Evolutionary conservation across 2,797 vertebrate genomes (phyloP).

Genomic region (Varecia variegata): DNA sequence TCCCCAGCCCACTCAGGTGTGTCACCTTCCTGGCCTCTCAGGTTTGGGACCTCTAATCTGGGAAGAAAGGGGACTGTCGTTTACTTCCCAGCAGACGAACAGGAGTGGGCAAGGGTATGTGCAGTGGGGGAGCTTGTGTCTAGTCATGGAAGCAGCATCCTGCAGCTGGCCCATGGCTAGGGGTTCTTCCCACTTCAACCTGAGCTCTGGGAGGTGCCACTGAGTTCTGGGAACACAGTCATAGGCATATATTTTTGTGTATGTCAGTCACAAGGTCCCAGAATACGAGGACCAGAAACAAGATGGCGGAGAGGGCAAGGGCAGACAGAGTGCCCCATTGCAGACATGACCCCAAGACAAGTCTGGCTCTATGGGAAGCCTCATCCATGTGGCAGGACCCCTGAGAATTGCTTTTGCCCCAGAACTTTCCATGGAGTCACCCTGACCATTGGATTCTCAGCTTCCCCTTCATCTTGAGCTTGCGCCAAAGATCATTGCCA

Average conservation of each 20-base stretch:
- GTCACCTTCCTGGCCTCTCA: neutral
- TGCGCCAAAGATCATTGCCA: neutral
- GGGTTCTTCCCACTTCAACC: neutral
- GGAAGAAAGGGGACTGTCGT: neutral
- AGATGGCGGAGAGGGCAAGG: accelerated
- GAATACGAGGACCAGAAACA: neutral
- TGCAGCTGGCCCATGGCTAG: accelerated
- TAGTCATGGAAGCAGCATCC: neutral
- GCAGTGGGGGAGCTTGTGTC: neutral
- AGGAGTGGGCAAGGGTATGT: neutral
- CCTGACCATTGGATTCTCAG: neutral
- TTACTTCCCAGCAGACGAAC: neutral
- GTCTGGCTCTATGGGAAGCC: neutral
- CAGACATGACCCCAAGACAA: neutral
- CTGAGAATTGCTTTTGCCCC: neutral
- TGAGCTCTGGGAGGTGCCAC: neutral
- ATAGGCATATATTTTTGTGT: accelerated
- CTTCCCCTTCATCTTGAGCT: neutral
- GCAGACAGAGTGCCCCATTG: neutral
- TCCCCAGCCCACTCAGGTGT: neutral
- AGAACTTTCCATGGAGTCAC: neutral
- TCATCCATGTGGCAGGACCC: too few species aligned
- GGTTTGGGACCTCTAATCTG: neutral
- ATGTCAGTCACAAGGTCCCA: neutral
- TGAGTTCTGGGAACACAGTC: neutral